Evolutionary conservation across 2,113 vertebrate genomes (phyloP).

Genomic region (Neotragus pygmaeus): DNA sequence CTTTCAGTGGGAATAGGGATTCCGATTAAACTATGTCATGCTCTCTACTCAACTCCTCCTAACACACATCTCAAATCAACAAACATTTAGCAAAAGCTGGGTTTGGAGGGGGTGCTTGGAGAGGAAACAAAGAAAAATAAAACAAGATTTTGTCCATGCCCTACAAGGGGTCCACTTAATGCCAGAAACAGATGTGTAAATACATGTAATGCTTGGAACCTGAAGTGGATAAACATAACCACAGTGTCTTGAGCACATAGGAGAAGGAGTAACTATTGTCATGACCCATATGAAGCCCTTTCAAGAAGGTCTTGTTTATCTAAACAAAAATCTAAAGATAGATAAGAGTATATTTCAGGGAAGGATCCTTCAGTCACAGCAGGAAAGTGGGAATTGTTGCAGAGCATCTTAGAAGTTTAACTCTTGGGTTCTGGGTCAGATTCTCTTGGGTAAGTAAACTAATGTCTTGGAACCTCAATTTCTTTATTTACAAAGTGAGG

Average conservation of each 20-base stretch:
- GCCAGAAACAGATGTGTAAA: background rate
- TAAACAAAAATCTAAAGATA: background rate
- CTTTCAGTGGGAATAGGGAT: background rate
- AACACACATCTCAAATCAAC: background rate
- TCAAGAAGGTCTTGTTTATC: background rate
- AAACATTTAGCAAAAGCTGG: background rate
- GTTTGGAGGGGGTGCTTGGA: background rate
- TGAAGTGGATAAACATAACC: background rate
- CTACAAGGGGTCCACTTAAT: background rate
- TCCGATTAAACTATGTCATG: background rate
- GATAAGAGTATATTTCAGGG: background rate
- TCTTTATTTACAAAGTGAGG: background rate
- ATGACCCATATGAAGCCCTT: background rate
- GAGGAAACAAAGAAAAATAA: background rate
- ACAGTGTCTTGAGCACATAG: background rate
- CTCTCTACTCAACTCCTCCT: background rate
- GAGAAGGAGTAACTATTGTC: background rate
- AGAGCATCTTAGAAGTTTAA: background rate
- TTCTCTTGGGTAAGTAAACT: background rate
- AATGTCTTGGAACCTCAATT: background rate
- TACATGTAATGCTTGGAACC: background rate
- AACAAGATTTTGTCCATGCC: background rate
- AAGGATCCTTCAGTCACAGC: background rate
- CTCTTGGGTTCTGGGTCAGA: background rate
- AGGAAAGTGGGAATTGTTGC: background rate